Percentiles rank a stretch among this genome's conserved stretches.
Conservation (phyloP, 2,888 invertebrate genomes). For the Rotaria macrura region DNA sequence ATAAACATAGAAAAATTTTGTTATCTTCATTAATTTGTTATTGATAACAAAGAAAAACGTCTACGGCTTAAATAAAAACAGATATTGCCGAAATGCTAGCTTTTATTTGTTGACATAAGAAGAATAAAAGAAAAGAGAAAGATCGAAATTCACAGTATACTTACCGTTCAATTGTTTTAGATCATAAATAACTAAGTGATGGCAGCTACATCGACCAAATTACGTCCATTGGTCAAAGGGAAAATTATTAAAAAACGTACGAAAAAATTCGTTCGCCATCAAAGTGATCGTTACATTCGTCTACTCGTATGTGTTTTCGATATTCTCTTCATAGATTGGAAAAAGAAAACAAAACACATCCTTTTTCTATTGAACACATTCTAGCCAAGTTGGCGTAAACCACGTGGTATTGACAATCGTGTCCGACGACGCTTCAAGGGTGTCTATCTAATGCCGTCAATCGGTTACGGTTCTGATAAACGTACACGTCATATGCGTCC, state of each 20-base stretch:
- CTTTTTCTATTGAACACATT: conserved; percentile 34
- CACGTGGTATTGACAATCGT: conserved; percentile 99
- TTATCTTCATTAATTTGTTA: not conserved
- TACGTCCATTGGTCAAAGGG: conserved; percentile 29
- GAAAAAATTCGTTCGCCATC: conserved; percentile 94
- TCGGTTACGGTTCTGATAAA: conserved; percentile 92
- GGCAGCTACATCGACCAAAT: conserved; percentile 6
- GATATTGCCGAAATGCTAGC: not conserved
- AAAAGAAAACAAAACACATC: not conserved
- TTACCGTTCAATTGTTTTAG: not conserved
- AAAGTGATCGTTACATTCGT: conserved; percentile 90
- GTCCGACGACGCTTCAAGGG: conserved; percentile 98
- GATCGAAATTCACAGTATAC: not conserved
- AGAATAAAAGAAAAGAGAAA: not conserved
- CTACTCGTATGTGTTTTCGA: conserved; percentile 65
- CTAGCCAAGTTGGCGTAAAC: conserved; percentile 94
- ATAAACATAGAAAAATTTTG: conserved; percentile 1
- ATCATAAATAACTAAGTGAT: not conserved
- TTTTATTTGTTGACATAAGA: not conserved
- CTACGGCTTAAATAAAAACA: not conserved
- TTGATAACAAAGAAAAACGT: not conserved
- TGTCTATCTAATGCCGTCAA: conserved; percentile 93
- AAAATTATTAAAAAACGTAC: conserved; percentile 86
- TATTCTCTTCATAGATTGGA: too few species aligned
- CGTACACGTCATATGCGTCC: conserved; percentile 91